These are phyloP conservation scores for Trididemnum nubilum DNA, from an alignment of 23 tunicate species.

Conservation along the genomic window DNA sequence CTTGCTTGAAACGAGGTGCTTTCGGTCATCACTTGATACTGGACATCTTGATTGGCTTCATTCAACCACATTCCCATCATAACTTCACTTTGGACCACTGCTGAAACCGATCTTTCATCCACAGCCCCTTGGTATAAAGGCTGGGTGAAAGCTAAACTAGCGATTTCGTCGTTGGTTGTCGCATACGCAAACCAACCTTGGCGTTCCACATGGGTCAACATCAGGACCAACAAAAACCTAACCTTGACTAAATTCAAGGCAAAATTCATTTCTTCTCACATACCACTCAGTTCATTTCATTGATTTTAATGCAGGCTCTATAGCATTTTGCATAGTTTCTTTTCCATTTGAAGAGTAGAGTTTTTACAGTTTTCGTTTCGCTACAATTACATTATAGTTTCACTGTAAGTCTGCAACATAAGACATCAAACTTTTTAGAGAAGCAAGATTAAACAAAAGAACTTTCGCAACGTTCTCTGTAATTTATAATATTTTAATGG, in stretches of 20 bases:
- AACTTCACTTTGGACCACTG: slow-evolving; percentile 36
- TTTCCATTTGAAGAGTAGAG: too few relatives aligned
- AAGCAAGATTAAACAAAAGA: too few relatives aligned
- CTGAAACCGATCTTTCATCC: slow-evolving; percentile 24
- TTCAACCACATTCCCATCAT: slow-evolving; percentile 71
- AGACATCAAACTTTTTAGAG: too few relatives aligned
- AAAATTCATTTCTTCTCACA: neutral
- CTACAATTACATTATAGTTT: too few relatives aligned
- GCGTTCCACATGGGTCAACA: neutral
- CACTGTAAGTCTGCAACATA: too few relatives aligned
- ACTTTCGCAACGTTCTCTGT: too few relatives aligned
- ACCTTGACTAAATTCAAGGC: neutral
- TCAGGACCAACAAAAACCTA: neutral
- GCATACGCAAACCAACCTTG: neutral
- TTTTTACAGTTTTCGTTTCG: too few relatives aligned
- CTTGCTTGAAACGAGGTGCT: slow-evolving; percentile 5
- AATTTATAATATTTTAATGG: too few relatives aligned
- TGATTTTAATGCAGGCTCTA: too few relatives aligned
- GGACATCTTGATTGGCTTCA: slow-evolving; percentile 19
- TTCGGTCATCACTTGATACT: slow-evolving; percentile 12
- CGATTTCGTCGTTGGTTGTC: neutral
- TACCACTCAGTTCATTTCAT: too few relatives aligned
- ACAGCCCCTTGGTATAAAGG: slow-evolving; percentile 41
- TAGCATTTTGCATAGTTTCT: too few relatives aligned
- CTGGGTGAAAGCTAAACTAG: slow-evolving; percentile 39